Evolutionary conservation across 35 echinoderm and acorn worm species (phyloP).

Genomic region (Stichopus chloronotus): DNA sequence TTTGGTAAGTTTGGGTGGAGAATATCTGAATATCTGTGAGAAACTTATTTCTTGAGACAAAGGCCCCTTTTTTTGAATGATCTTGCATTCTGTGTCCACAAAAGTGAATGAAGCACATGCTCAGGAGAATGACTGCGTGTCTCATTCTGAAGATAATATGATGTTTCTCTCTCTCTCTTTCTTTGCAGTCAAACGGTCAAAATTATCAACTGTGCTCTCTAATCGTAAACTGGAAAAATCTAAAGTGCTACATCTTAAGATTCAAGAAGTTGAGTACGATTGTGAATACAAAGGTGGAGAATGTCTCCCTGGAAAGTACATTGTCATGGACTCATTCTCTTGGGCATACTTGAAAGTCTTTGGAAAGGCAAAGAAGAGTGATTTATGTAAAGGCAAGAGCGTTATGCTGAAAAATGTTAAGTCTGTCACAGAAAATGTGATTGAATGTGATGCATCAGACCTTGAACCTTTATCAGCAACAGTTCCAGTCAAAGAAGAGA

Average conservation of each 20-base stretch:
- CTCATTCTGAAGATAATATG: too few relatives aligned
- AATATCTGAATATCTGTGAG: too few relatives aligned
- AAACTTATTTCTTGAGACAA: too few relatives aligned
- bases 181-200: not conserved
- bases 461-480: not conserved
- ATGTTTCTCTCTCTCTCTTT: too few relatives aligned
- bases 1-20: too few relatives aligned
- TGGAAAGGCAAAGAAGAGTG: not conserved
- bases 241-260: too few relatives aligned
- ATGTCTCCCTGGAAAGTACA: not conserved
- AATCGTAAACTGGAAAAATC: not conserved
- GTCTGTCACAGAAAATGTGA: not conserved
- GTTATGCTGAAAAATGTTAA: not conserved
- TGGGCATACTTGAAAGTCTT: not conserved
- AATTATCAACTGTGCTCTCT: not conserved
- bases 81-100: too few relatives aligned
- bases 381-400: not conserved
- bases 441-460: not conserved
- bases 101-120: too few relatives aligned
- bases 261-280: too few relatives aligned
- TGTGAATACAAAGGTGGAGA: too few relatives aligned
- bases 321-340: not conserved
- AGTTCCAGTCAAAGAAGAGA: not conserved
- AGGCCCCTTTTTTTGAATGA: too few relatives aligned
- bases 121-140: too few relatives aligned